phyloP scores from a whole-genome alignment of 2,888 invertebrate species.

The Bugulina stolonifera region DNA sequence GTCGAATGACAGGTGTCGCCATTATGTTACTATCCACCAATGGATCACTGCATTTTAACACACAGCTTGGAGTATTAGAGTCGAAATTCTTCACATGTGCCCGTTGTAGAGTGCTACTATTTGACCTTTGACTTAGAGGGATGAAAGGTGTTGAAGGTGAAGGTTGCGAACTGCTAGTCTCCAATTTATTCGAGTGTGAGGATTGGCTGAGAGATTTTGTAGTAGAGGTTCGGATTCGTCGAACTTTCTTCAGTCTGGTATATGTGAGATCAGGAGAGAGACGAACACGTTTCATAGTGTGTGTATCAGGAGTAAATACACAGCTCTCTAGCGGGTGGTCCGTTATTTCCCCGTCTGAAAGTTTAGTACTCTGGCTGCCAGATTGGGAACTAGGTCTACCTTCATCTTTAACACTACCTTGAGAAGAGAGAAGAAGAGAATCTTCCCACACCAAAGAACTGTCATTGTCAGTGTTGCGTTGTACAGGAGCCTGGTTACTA shows the following conservation, averaged over 20 bases:
- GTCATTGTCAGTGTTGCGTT: neutral
- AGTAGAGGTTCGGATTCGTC: slow-evolving; percentile 22
- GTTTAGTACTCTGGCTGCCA: too few species aligned
- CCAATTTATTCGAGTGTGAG: neutral
- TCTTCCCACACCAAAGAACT: slow-evolving; percentile 6
- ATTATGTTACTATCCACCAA: neutral
- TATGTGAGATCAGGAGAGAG: slow-evolving; percentile 19
- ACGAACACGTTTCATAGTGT: neutral
- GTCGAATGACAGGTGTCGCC: neutral
- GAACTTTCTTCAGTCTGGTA: neutral
- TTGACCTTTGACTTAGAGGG: neutral
- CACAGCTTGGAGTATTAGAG: neutral
- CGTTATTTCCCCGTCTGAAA: too few species aligned
- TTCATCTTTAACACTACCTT: neutral
- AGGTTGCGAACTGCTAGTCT: too few species aligned
- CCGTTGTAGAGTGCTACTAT: neutral
- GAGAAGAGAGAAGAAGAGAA: slow-evolving; percentile 1
- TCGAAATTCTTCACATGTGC: neutral
- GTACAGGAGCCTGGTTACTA: too few species aligned
- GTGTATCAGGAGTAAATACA: neutral
- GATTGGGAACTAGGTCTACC: neutral
- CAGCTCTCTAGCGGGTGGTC: too few species aligned
- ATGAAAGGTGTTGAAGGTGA: neutral
- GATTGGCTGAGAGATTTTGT: neutral
- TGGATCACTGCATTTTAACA: too few species aligned